Evolutionary conservation across 2,797 vertebrate species (phyloP).

Genomic region (Esox masquinongy): DNA sequence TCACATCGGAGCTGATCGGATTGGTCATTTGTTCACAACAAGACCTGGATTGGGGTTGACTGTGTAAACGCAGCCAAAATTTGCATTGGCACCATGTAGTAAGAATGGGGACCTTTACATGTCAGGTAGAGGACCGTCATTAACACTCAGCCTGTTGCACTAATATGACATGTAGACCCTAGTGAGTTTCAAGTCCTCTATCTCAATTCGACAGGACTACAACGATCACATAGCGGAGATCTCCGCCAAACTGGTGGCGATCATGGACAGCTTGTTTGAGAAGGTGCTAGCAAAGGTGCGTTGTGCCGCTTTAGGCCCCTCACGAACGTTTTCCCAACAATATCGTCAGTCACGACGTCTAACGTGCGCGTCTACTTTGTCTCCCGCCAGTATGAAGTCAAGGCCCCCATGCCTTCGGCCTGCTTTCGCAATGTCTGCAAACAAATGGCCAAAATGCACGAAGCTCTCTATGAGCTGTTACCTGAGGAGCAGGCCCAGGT

Average conservation of each 20-base stretch:
- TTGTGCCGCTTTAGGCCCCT: neutral
- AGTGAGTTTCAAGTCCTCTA: neutral
- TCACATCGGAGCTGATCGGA: too few species aligned
- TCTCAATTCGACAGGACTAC: conserved; percentile 86
- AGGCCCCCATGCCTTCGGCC: conserved; percentile 93
- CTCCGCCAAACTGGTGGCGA: conserved; percentile 94
- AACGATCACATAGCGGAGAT: conserved; percentile 96
- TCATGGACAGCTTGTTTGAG: conserved; percentile 98
- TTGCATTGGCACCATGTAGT: too few species aligned
- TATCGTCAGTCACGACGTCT: neutral
- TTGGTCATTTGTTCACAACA: too few species aligned
- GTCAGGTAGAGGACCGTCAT: too few species aligned
- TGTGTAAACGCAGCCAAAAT: too few species aligned
- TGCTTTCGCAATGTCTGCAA: conserved; percentile 97
- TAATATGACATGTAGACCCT: neutral
- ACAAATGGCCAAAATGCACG: conserved; percentile 98
- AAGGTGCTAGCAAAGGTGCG: conserved; percentile 92
- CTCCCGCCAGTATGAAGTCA: conserved; percentile 90
- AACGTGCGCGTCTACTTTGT: conserved; percentile 3
- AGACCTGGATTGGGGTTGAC: too few species aligned
- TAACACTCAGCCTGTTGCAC: too few species aligned
- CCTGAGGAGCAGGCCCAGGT: conserved; percentile 88
- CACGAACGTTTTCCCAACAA: neutral
- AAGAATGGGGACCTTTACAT: too few species aligned
- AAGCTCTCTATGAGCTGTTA: conserved; percentile 92